Base-by-base conservation (phyloP, 2,113 vertebrate species). In the Anarrhichthys ocellatus region DNA sequence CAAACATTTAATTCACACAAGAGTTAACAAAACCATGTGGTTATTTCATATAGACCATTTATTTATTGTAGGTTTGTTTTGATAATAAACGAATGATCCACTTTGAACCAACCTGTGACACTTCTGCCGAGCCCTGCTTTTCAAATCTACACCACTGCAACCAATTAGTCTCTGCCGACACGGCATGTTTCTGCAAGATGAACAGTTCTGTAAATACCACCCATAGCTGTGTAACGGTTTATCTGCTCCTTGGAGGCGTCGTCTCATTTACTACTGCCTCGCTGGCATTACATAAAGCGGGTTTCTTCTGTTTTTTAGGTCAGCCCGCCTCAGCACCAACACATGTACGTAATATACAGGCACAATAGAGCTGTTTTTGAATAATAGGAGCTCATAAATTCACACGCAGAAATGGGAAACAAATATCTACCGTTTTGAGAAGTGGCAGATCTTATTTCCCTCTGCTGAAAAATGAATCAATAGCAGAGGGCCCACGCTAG, bases 361-460 rank as follows among this genome's bases (percentile, higher is more conserved):
- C 14, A 10, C 59, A 78, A 89, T 68, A 79, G 62, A 86, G 73
- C 50, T 18, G 22, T 83, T 83, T 83, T 85, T 77, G 65, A 86
- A 84, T 74, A 91, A 89, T 14, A 64, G 48, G 7, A 61, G 64
- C 14, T 69, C 64, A 87, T 91, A 81, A 88, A 91, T 87, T 78
- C 62, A 87, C 8, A 61, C 90, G 83, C 34, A 61, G 80, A 90
- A 88, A 89, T n/a, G 56, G 73, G 86, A 94, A 94, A 93, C 91
- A 88, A 91, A 92, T 88, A 89, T 88, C 85, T 93, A 85, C 70
- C 46, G 65, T 93, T 92, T 91, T 85, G 74, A 68, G 82, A 84
- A 91, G 87, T 88, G 92, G 84, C 90, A 90, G 88, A 83, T 89
- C 85, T 92, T 84, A 90, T 91, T 92, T 88, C 87, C 70, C 79